These are phyloP conservation scores for Pterostichus madidus DNA, from an alignment of 2,888 invertebrate genomes.

Conservation along the genomic window DNA sequence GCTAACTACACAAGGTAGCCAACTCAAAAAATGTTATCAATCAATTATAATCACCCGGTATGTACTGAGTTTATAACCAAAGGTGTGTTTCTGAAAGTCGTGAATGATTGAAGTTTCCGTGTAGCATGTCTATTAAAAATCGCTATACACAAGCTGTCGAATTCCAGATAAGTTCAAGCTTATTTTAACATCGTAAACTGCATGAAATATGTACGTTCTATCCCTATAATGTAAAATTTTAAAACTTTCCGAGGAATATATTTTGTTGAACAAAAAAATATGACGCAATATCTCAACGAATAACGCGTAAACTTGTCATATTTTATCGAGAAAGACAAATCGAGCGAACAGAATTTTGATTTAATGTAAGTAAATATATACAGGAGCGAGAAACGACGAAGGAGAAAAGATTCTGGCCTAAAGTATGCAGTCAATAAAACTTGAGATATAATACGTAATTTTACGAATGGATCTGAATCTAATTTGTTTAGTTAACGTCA, in stretches of 20 bases:
- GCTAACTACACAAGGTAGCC: too few relatives aligned
- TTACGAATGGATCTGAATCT: slow-evolving; percentile 41
- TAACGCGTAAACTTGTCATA: slow-evolving; percentile 50
- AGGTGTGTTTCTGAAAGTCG: background rate
- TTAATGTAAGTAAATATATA: slow-evolving; percentile 62
- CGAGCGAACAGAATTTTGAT: slow-evolving; percentile 58
- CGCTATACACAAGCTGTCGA: background rate
- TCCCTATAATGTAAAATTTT: slow-evolving; percentile 26
- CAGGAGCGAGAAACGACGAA: slow-evolving; percentile 24
- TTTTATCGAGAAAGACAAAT: slow-evolving; percentile 55
- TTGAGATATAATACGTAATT: slow-evolving; percentile 43
- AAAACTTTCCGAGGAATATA: slow-evolving; percentile 33
- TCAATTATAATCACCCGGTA: too few relatives aligned
- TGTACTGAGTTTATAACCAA: background rate
- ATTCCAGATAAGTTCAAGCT: slow-evolving; percentile 3
- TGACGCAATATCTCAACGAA: slow-evolving; percentile 54
- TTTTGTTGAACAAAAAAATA: slow-evolving; percentile 46
- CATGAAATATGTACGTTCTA: slow-evolving; percentile 28
- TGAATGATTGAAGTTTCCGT: background rate
- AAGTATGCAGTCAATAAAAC: slow-evolving; percentile 35
- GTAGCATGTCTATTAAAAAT: background rate
- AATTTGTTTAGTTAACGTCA: slow-evolving; percentile 31
- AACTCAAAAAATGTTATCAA: too few relatives aligned
- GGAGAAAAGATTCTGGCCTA: slow-evolving; percentile 22
- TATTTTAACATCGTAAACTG: slow-evolving; percentile 14